Evolutionary conservation across 1,140 invertebrate species (phyloP).

Genomic region (Diprion similis): DNA sequence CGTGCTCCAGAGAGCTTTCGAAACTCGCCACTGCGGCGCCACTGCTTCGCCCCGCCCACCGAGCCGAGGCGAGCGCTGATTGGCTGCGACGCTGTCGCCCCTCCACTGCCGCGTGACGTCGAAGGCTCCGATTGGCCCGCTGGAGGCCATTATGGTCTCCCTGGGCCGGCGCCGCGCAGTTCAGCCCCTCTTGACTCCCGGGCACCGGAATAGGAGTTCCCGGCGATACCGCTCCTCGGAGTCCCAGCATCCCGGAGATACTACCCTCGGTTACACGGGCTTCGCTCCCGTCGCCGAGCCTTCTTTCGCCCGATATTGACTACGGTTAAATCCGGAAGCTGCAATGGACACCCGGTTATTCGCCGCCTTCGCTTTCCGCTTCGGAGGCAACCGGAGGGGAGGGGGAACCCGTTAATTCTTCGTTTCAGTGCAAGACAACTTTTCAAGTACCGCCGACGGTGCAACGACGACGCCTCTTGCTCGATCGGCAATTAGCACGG

Average conservation of each 20-base stretch:
- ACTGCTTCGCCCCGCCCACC: constrained; percentile 36
- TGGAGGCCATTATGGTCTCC: constrained; percentile 58
- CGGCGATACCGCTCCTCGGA: not conserved
- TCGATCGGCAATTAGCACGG: too few species aligned
- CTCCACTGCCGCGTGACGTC: constrained; percentile 27
- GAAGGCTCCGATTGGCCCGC: constrained; percentile 32
- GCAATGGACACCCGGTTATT: constrained; percentile 30
- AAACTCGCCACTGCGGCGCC: constrained; percentile 28
- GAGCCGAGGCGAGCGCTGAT: not conserved
- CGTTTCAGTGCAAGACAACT: too few species aligned
- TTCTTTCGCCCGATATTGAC: not conserved
- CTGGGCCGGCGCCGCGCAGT: constrained; percentile 28
- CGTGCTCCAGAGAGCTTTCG: constrained; percentile 41
- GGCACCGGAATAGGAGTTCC: constrained; percentile 14
- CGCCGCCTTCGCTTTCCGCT: too few species aligned
- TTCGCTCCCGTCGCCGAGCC: too few species aligned
- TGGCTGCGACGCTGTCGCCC: constrained; percentile 19
- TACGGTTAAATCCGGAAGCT: constrained; percentile 32
- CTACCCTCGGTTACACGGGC: not conserved
- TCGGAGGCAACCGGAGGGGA: too few species aligned
- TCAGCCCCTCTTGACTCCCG: constrained; percentile 22
- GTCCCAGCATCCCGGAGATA: not conserved
- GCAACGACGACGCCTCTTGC: too few species aligned
- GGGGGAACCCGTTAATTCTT: too few species aligned
- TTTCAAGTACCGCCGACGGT: too few species aligned